Evolutionary conservation across 2,113 vertebrate species (phyloP), one percentile per base, ranked within the genome.

Genomic region (Colinus virginianus): DNA sequence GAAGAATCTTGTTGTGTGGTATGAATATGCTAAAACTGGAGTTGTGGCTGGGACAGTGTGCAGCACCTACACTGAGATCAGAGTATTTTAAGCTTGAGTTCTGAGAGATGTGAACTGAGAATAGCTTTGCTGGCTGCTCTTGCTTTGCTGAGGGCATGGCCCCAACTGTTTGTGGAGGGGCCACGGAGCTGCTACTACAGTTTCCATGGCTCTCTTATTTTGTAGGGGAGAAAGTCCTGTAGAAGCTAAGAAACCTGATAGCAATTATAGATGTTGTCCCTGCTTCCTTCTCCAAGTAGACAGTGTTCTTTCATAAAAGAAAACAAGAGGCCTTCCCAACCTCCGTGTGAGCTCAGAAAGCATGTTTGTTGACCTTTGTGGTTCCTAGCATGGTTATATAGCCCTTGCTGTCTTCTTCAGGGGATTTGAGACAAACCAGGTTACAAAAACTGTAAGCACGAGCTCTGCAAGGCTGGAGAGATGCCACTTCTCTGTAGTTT

Each of bases 281-380:
- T 6, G 0, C 20, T 45, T n/a, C 6, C 2, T 46, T 55, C 32
- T 49, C 17, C 3, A 61, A 22, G 26, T 36, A 40, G 11, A 25
- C 6, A 11, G 19, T 16, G 30, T 72, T 83, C 45, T 40, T 56
- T 32, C 23, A 9, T 34, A 6, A 77, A 71, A 45, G 16, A 48
- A 53, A 55, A 2, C 11, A 3, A 20, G 36, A 42, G 56, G 20
- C 7, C 63, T 69, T 34, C 61, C 26, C 56, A 59, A 8, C 20
- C 23, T 2, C 0, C 46, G 23, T 12, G 28, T 7, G 13, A 38
- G 26, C 67, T 87, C 69, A 69, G 22, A 67, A 1, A 48, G 19
- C 55, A 26, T 3, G 0, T 59, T 63, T 0, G 0, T 72, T 87
- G 55, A 7, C 34, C 21, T 59, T 36, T 0, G 3, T 30, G 15